Evolutionary conservation across 2,797 vertebrate species (phyloP), one percentile per base, ranked within the genome.

Genomic region (Psittacula echo): DNA sequence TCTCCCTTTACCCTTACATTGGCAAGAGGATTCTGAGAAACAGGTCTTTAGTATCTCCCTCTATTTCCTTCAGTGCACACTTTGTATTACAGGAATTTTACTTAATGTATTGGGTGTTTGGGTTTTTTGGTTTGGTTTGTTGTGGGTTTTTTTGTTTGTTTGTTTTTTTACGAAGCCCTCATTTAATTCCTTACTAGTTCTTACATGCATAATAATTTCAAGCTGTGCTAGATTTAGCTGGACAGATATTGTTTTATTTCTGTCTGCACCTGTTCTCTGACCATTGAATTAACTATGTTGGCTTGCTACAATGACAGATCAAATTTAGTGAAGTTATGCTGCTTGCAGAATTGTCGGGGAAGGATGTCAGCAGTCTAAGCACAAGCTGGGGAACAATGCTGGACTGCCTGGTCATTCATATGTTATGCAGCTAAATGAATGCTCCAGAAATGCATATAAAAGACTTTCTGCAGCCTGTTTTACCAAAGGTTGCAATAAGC

Each of bases 221-320:
- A 77, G 70, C 54, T 80, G 80, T 50, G 44, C 67, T 74, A 87
- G 73, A 77, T 89, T 93, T 86, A 87, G 77, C 75, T 61, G 54
- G 85, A 82, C 92, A 91, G 91, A 89, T 60, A 89, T 54, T 92
- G 79, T 78, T 96, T 97, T 96, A 97, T 97, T 97, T 96, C 91
- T 91, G 84, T 94, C 88, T 90, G 87, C 89, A 97, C 84, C 95
- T 96, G 95, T 95, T 94, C 73, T 91, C 87, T 82, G 75, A 88
- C 95, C 67, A 62, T 30, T 91, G 90, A 96, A 97, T 94, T 95
- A 88, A 88, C 73, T 58, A 58, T 60, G 90, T 3, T 94, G 92
- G 88, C 91, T 85, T 61, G 68, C 50, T 50, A 91, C 78, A 94
- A 85, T 45, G 53, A 81, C 73, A 96, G 87, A 94, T 89, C 92